Percentiles rank a stretch among this genome's conserved stretches.
Evolutionary conservation across 1,140 invertebrate species (phyloP).

Genomic region (Tetragonula clypearis): DNA sequence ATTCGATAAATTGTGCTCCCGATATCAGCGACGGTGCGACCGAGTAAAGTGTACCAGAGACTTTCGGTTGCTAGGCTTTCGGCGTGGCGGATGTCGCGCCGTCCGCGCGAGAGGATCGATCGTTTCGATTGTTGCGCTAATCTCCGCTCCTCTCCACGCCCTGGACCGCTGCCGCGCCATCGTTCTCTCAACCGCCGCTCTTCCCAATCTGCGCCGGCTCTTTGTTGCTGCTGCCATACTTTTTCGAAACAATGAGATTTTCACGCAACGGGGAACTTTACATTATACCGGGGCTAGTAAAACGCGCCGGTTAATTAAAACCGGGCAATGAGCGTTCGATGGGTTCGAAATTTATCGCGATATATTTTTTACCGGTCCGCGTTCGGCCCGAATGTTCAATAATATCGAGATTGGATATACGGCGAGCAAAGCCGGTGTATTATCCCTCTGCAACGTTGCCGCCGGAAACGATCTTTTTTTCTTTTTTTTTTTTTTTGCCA

Average conservation of each 20-base stretch:
- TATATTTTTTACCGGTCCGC: not conserved
- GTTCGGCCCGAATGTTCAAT: not conserved
- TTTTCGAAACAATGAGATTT: constrained; percentile 30
- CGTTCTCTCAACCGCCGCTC: not conserved
- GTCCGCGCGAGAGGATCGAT: constrained; percentile 32
- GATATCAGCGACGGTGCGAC: not conserved
- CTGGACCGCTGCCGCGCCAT: not conserved
- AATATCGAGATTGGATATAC: not conserved
- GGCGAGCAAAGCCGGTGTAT: not conserved
- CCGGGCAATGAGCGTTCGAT: constrained; percentile 7
- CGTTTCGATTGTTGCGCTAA: constrained; percentile 30
- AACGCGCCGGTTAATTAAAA: constrained; percentile 41
- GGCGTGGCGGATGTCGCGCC: not conserved
- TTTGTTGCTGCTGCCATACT: not conserved
- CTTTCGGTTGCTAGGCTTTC: not conserved
- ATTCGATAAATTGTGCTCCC: constrained; percentile 9
- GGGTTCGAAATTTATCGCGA: constrained; percentile 5
- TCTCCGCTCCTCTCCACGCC: not conserved
- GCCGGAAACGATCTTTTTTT: not conserved
- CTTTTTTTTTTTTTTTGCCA: not conserved
- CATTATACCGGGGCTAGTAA: constrained; percentile 8
- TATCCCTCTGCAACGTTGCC: not conserved
- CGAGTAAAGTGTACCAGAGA: not conserved
- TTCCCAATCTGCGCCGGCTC: not conserved
- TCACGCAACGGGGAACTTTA: constrained; percentile 8